A percentile compares a stretch with the other conserved stretches of the same genome.
Conservation (phyloP, 2,797 vertebrate genomes). For the Coendou prehensilis region DNA sequence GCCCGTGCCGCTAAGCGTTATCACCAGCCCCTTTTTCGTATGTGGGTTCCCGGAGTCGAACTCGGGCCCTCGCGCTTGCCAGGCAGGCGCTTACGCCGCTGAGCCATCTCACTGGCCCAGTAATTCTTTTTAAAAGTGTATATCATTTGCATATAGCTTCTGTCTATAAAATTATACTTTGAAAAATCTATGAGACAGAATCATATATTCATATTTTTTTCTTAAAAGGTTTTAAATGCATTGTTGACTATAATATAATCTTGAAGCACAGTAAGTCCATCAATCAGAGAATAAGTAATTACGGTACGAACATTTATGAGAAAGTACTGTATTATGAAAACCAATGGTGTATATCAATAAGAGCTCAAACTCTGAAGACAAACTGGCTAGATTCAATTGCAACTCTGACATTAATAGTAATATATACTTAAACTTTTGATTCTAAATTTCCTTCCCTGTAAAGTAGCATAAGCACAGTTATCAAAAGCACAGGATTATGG, state of each 20-base stretch:
- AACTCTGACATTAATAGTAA: neutral
- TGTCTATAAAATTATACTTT: neutral
- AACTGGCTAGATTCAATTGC: neutral
- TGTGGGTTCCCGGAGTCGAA: too few species aligned
- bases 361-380: neutral
- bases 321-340: neutral
- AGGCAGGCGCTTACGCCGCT: too few species aligned
- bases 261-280: neutral
- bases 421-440: neutral
- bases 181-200: constrained; percentile 15
- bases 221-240: neutral
- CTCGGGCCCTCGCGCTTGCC: too few species aligned
- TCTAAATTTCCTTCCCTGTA: neutral
- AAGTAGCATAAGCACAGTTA: neutral
- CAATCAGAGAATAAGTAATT: neutral
- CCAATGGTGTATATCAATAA: neutral
- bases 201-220: neutral
- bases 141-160: neutral
- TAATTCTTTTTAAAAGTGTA: constrained; percentile 26
- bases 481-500: neutral
- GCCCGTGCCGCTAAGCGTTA: too few species aligned
- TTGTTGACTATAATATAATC: neutral
- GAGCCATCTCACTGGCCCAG: too few species aligned
- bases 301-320: neutral
- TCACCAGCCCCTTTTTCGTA: too few species aligned